A percentile compares a stretch with the other conserved stretches of the same genome.
These are phyloP conservation scores for Hydrotaea diabolus DNA, from an alignment of 2,888 invertebrate genomes.

Conservation along the genomic window DNA sequence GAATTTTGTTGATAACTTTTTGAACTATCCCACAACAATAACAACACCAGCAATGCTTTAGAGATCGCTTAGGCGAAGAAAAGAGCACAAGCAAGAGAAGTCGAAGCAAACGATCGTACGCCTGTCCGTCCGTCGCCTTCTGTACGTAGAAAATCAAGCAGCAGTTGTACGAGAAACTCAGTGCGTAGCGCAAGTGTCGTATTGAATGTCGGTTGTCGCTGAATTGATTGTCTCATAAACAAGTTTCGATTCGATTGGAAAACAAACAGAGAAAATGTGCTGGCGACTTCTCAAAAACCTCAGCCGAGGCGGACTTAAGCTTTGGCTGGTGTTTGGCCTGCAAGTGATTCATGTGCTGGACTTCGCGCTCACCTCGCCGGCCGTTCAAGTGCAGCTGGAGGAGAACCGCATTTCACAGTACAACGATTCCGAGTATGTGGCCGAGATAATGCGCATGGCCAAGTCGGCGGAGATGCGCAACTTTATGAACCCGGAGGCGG, in stretches of 20 bases:
- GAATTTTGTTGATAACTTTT: conserved; percentile 65
- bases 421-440: conserved; percentile 74
- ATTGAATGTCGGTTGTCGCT: neutral
- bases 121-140: neutral
- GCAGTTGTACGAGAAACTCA: neutral
- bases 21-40: conserved; percentile 54
- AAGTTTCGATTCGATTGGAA: neutral
- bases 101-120: neutral
- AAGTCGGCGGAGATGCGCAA: conserved; percentile 76
- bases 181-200: conserved; percentile 19
- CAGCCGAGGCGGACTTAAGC: neutral
- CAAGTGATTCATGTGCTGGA: conserved; percentile 51
- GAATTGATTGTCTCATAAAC: conserved; percentile 1
- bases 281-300: conserved; percentile 43
- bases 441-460: conserved; percentile 74
- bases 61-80: neutral
- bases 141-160: neutral
- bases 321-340: conserved; percentile 34
- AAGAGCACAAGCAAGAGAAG: neutral
- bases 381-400: conserved; percentile 69
- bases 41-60: neutral
- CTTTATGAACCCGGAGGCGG: conserved; percentile 74
- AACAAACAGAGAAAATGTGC: conserved; percentile 45
- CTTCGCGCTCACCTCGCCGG: conserved; percentile 26
- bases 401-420: conserved; percentile 73